phyloP scores from a whole-genome alignment of 1,140 invertebrate species.

The Chymomyza costata region DNA sequence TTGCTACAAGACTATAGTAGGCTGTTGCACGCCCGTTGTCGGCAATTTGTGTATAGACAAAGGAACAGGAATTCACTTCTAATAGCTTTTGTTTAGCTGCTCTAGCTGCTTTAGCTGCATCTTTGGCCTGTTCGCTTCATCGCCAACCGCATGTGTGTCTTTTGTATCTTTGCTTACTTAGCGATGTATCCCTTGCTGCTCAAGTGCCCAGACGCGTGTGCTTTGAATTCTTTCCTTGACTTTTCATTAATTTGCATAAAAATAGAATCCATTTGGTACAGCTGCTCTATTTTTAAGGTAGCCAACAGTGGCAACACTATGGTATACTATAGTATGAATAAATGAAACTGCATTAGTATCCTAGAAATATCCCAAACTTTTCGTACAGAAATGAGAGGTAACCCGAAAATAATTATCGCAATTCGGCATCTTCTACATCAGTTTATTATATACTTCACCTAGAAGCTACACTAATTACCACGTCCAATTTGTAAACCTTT shows the following conservation, averaged over 20 bases:
- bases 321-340: not conserved
- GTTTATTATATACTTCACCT: too few species aligned
- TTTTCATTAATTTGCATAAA: slow-evolving; percentile 64
- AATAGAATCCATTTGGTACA: slow-evolving; percentile 47
- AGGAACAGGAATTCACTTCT: slow-evolving; percentile 64
- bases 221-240: slow-evolving; percentile 35
- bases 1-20: too few species aligned
- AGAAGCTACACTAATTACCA: too few species aligned
- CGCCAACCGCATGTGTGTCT: slow-evolving; percentile 2
- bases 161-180: slow-evolving; percentile 7
- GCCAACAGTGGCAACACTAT: slow-evolving; percentile 10
- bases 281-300: slow-evolving; percentile 38
- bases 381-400: too few species aligned
- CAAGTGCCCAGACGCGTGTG: slow-evolving; percentile 2
- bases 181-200: slow-evolving; percentile 6
- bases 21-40: slow-evolving; percentile 27
- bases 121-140: slow-evolving; percentile 1
- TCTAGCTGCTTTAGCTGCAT: slow-evolving; percentile 12
- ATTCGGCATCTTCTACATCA: too few species aligned
- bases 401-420: too few species aligned
- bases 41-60: slow-evolving; percentile 67
- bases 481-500: too few species aligned
- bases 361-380: too few species aligned
- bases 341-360: not conserved
- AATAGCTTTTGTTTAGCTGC: too few species aligned